Conservation (phyloP, 2,797 vertebrate species). For the Halcyon badia region DNA sequence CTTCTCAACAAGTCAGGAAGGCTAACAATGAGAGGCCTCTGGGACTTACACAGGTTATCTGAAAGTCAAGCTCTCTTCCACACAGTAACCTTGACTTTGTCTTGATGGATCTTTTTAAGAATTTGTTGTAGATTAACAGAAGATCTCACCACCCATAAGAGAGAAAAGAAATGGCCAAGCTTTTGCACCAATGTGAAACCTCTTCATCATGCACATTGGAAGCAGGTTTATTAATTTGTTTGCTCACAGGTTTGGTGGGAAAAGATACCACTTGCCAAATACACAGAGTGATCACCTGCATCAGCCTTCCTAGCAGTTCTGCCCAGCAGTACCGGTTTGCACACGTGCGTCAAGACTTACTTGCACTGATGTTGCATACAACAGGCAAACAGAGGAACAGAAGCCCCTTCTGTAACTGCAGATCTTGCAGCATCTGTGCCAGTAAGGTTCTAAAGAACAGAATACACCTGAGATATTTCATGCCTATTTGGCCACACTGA, state of each 20-base stretch:
- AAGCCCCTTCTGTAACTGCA: background rate
- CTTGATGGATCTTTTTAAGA: background rate
- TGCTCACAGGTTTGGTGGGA: background rate
- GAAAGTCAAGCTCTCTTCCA: background rate
- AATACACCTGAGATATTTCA: background rate
- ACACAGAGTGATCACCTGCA: background rate
- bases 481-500: background rate
- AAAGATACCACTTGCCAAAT: background rate
- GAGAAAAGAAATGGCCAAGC: background rate
- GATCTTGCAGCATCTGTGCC: background rate
- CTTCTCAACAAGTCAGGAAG: background rate
- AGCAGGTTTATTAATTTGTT: background rate
- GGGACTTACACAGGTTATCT: background rate
- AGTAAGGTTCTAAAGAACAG: background rate
- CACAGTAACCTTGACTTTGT: background rate
- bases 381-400: background rate
- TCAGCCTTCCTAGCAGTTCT: background rate
- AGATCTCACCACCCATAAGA: background rate
- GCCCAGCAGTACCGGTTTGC: background rate
- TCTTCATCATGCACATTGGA: fast-evolving
- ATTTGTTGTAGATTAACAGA: background rate
- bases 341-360: background rate
- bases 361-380: background rate
- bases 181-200: fast-evolving
- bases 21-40: background rate